Conservation (phyloP, 2,797 vertebrate genomes). For the Lophotriccus pileatus region DNA sequence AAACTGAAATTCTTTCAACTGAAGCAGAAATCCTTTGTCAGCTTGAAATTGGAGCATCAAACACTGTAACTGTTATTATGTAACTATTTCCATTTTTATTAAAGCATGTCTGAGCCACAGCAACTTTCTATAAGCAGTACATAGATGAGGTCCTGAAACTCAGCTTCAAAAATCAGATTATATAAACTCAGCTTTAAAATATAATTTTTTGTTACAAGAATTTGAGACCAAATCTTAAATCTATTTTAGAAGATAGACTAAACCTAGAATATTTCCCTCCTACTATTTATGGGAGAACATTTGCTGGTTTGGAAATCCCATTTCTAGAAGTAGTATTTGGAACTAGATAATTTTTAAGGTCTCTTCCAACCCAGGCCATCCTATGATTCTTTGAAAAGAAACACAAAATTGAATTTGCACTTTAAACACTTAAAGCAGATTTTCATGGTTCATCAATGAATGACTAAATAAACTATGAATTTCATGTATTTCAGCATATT, state of each 20-base stretch:
- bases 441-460: background rate
- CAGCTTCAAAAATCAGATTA: background rate
- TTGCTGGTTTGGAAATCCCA: background rate
- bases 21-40: slow-evolving; percentile 34
- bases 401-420: background rate
- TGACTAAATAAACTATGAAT: slow-evolving; percentile 5
- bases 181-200: background rate
- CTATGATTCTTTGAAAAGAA: background rate
- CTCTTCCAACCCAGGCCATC: background rate
- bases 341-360: background rate
- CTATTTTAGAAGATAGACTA: background rate
- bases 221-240: background rate
- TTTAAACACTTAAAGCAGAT: slow-evolving; percentile 6
- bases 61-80: background rate
- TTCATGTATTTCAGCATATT: slow-evolving; percentile 10
- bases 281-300: background rate
- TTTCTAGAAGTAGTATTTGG: background rate
- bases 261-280: background rate
- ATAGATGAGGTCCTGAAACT: slow-evolving; percentile 12
- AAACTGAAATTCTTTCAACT: slow-evolving; percentile 14
- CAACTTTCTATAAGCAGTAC: background rate
- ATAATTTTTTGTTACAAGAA: background rate
- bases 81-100: background rate
- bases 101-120: background rate
- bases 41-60: background rate